A percentile compares a stretch with the other conserved stretches of the same genome.
Evolutionary conservation across 2,113 vertebrate genomes (phyloP).

Genomic region (Rousettus leschenaultii): DNA sequence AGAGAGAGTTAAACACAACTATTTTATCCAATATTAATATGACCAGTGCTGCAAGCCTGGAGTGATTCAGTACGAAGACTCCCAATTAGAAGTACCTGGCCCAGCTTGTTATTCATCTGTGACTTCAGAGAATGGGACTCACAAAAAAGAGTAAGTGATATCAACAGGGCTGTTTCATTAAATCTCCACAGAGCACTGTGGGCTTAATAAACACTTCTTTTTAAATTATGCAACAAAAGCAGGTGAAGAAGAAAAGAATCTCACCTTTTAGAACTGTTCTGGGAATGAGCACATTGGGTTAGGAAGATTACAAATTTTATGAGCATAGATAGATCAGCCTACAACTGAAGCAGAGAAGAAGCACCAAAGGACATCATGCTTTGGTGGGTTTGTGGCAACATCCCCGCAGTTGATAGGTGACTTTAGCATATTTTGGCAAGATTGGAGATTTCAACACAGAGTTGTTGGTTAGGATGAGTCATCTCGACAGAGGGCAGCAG

Average conservation of each 20-base stretch:
- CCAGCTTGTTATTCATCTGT: neutral
- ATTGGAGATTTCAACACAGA: neutral
- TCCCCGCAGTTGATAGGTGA: neutral
- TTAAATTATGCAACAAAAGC: neutral
- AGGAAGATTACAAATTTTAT: neutral
- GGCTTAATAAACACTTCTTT: neutral
- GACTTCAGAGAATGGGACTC: neutral
- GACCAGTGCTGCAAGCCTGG: neutral
- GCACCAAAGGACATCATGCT: neutral
- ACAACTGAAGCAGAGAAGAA: neutral
- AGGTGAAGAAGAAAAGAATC: neutral
- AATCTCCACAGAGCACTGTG: neutral
- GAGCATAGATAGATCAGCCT: neutral
- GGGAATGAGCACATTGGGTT: neutral
- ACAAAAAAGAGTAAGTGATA: neutral
- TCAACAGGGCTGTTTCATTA: neutral
- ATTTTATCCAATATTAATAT: neutral
- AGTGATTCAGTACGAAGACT: neutral
- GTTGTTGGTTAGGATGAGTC: neutral
- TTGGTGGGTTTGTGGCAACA: neutral
- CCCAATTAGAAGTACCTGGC: neutral
- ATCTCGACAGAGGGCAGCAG: neutral
- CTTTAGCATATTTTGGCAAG: neutral
- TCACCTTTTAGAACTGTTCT: neutral
- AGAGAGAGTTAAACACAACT: neutral